Base-by-base conservation (phyloP, 2,888 invertebrate species). In the Tipula confusa region DNA sequence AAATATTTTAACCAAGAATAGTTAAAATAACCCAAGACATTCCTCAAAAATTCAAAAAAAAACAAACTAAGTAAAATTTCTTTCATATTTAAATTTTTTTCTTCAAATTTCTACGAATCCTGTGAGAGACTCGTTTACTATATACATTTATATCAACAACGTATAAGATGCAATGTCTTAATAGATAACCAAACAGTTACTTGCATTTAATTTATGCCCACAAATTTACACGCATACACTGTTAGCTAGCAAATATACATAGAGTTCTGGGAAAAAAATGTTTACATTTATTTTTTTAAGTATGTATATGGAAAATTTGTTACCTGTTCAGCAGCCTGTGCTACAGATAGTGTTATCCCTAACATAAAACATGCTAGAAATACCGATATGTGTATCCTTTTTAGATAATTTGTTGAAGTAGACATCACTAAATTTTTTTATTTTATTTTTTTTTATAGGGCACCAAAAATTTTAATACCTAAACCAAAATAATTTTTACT, bases 351-450 rank as follows among this genome's bases (percentile, higher is more conserved):
- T 15, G 48, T 43, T 48, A 48, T 83, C 48, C 43, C 83, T 48
- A 83, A 48, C 83, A 83, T 48, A 83, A 83, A 83, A 83, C 48
- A 83, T 83, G 83, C 48, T 29, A 83, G n/a, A 15, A 83, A 29
- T 82, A 28, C 33, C 29, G 83, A 83, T 83, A 83, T 83, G 83
- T 83, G 83, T 83, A 83, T 83, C 83, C 83, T 83, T 83, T 43
- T 83, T 28, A 43, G 48, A 82, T 82, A 64, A 64, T 64, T 64
- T 24, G 2, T 9, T 64, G 64, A 24, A 29, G 80, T 15, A 80
- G 80, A 82, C 82, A 82, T 82, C 82, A 82, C 82, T 82, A 82
- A 33, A 33, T 82, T 82, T 81, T n/a, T n/a, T 81, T 3, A 29
- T 29, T 29, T 29, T 81, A 33, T 18, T 31, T 81, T 31, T 82